Base-by-base conservation (phyloP, 1,140 invertebrate genomes). In the Lanistes nyassanus region DNA sequence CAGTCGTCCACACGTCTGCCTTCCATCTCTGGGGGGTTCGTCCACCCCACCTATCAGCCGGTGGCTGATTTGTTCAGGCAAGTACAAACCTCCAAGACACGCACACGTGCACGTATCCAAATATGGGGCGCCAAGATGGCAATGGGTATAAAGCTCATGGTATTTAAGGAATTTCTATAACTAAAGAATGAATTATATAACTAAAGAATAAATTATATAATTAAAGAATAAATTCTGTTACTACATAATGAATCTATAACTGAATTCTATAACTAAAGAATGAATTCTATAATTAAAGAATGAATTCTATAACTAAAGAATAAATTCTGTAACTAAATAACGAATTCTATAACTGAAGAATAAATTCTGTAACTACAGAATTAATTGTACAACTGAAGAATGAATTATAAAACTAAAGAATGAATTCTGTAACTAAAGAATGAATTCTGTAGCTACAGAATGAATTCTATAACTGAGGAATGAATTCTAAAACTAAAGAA, bases 11-110 rank as follows among this genome's bases (percentile, higher is more conserved):
- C 29, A 62, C 42, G 66, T n/a, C n/a, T 68, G 37, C 66, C 39
- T 21, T 70, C 76, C 13, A 34, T 53, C 3, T 64, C 68, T n/a
- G 69, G 67, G 31, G 80, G 77, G 5, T 81, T 62, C 64, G 75
- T 81, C 56, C 73, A 75, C 53, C 80, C 75, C 53, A 62, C 31
- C 58, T 82, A 67, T 29, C 74, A 56, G 51, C 75, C 69, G 60
- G 77, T 74, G 42, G 77, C 42, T 68, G 78, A 76, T 26, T 39
- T 53, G 16, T 79, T 66, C 34, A 62, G 47, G 74, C 79, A 74
- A 76, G 76, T 60, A 13, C 13, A 51, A 76, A 23, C 21, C 26
- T n/a, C 42, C 53, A 9, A 26, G 5, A 19, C 31, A 13, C 3
- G 21, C 29, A 58, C 13, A 19, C n/a, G 7, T 21, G 26, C 29